Evolutionary conservation across 1,140 invertebrate species (phyloP).

Genomic region (Sycophaga agraensis): DNA sequence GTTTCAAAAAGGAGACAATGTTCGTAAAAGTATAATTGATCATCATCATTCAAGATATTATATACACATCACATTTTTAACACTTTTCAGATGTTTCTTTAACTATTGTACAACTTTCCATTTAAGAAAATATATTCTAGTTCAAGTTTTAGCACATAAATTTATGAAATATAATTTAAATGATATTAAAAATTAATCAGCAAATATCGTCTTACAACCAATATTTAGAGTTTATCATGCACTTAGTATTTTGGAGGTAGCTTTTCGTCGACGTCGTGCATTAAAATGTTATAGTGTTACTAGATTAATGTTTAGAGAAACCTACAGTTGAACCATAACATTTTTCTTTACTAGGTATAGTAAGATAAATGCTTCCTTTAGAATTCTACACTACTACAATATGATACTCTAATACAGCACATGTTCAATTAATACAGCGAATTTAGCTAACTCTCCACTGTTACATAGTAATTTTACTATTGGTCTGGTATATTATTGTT

Average conservation of each 20-base stretch:
- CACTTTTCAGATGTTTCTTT: conserved; percentile 22
- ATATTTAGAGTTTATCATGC: conserved; percentile 3
- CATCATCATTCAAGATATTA: conserved; percentile 10
- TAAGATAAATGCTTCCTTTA: conserved; percentile 10
- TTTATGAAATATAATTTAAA: not conserved
- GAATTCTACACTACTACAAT: conserved; percentile 11
- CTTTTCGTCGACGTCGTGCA: conserved; percentile 6
- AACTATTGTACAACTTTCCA: conserved; percentile 26
- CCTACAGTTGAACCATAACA: conserved; percentile 2
- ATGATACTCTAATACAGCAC: conserved; percentile 17
- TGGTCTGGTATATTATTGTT: conserved; percentile 7
- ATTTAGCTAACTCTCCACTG: conserved; percentile 1
- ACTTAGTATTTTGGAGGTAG: conserved; percentile 4
- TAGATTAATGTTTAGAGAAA: conserved; percentile 4
- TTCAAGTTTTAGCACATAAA: not conserved
- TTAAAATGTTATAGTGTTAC: not conserved
- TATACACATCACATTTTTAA: conserved; percentile 27
- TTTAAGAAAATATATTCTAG: conserved; percentile 29
- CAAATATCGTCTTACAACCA: not conserved
- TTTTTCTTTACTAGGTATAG: conserved; percentile 12
- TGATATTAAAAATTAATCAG: not conserved
- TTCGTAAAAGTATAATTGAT: conserved; percentile 24
- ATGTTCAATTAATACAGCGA: conserved; percentile 10
- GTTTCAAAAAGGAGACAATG: conserved; percentile 21
- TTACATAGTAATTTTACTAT: conserved; percentile 3